phyloP scores from a whole-genome alignment of 2,888 invertebrate species.

The Galerucella calmariensis region DNA sequence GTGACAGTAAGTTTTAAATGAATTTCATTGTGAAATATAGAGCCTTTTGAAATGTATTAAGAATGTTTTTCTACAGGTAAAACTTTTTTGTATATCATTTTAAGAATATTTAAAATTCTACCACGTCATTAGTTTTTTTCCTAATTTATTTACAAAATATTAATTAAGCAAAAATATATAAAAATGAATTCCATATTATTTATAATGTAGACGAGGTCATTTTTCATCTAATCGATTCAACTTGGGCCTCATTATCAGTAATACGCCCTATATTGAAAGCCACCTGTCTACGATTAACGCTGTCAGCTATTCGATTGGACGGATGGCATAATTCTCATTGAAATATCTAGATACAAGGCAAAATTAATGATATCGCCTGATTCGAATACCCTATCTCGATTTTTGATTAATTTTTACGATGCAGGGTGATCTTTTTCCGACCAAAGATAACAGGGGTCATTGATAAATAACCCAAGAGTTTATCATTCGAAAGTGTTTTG shows the following conservation, averaged over 20 bases:
- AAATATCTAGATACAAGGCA: conserved; percentile 16
- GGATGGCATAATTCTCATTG: conserved; percentile 13
- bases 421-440: conserved; percentile 45
- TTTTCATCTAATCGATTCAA: not conserved
- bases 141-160: too few relatives aligned
- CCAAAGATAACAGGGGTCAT: conserved; percentile 49
- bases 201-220: not conserved
- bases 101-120: too few relatives aligned
- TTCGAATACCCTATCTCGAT: conserved; percentile 38
- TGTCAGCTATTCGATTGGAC: conserved; percentile 2
- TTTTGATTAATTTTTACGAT: conserved; percentile 44
- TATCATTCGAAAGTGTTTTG: conserved; percentile 28
- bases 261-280: conserved; percentile 1
- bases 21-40: too few relatives aligned
- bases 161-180: too few relatives aligned
- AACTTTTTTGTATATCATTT: too few relatives aligned
- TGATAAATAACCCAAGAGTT: conserved; percentile 41
- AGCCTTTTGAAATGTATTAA: too few relatives aligned
- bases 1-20: too few relatives aligned
- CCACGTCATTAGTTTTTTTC: too few relatives aligned
- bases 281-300: conserved; percentile 9
- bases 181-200: too few relatives aligned
- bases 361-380: conserved; percentile 37
- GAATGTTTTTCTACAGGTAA: too few relatives aligned
- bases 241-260: not conserved